Conservation (phyloP, 1,140 invertebrate genomes). For the Orchesella cincta region DNA sequence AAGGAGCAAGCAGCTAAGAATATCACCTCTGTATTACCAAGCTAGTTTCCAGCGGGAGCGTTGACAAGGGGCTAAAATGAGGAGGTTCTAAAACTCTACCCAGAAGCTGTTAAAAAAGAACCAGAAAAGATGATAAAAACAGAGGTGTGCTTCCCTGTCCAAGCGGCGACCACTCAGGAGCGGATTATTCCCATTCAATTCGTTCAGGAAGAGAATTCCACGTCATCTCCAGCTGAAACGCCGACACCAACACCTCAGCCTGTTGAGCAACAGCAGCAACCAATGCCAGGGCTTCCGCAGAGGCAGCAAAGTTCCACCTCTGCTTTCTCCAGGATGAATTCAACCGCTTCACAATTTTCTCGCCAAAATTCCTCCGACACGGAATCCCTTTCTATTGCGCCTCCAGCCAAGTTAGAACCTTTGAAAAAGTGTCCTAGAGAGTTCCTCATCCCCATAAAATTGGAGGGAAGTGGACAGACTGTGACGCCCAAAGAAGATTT, state of each 20-base stretch:
- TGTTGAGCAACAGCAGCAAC: conserved; percentile 11
- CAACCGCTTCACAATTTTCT: conserved; percentile 33
- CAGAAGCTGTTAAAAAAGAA: background rate
- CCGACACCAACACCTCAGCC: conserved; percentile 18
- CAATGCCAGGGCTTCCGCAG: background rate
- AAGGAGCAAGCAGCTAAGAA: conserved; percentile 49
- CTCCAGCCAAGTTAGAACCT: conserved; percentile 62
- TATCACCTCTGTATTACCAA: conserved; percentile 48
- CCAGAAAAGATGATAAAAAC: conserved; percentile 54
- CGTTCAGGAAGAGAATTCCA: conserved; percentile 40
- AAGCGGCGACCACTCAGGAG: conserved; percentile 63
- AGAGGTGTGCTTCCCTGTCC: conserved; percentile 65
- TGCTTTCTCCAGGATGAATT: conserved; percentile 29
- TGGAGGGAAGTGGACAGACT: conserved; percentile 78
- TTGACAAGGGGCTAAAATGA: conserved; percentile 31
- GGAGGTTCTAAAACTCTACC: conserved; percentile 21
- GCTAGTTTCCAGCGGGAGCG: conserved; percentile 37
- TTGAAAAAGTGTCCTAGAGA: conserved; percentile 84
- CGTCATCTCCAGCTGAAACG: conserved; percentile 30
- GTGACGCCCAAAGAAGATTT: conserved; percentile 65
- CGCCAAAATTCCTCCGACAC: conserved; percentile 66
- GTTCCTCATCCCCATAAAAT: conserved; percentile 86
- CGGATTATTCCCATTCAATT: conserved; percentile 68
- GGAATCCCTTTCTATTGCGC: conserved; percentile 54
- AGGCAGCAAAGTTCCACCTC: too few relatives aligned